A percentile compares a stretch with the other conserved stretches of the same genome.
These are phyloP conservation scores for Hypomecis punctinalis DNA, from an alignment of 2,888 invertebrate species.

Conservation along the genomic window DNA sequence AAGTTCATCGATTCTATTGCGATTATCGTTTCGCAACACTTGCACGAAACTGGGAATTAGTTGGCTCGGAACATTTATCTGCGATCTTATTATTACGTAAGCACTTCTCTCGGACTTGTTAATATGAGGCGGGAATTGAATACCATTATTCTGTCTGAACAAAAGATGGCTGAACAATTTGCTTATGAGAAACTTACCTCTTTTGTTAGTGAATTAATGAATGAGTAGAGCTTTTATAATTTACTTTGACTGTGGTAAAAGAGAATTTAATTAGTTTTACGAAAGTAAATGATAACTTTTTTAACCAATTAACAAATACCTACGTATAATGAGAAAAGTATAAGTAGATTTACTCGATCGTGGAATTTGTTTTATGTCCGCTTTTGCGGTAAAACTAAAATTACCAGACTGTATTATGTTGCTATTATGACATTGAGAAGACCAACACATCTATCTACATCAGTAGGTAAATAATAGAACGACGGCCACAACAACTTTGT, in stretches of 20 bases:
- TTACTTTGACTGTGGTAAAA: not conserved
- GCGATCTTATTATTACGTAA: conserved; percentile 30
- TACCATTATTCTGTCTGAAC: conserved; percentile 28
- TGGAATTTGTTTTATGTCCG: too few species aligned
- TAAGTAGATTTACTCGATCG: too few species aligned
- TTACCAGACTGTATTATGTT: too few species aligned
- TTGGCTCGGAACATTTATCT: conserved; percentile 42
- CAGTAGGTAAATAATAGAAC: too few species aligned
- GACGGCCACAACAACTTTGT: too few species aligned
- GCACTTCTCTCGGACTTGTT: conserved; percentile 29
- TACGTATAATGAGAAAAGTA: too few species aligned
- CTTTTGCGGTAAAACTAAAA: too few species aligned
- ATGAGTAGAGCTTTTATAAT: conserved; percentile 8
- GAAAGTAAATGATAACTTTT: not conserved
- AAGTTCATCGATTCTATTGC: conserved; percentile 78
- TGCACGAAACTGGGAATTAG: conserved; percentile 49
- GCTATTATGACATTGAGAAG: too few species aligned
- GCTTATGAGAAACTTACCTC: conserved; percentile 5
- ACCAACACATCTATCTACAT: too few species aligned
- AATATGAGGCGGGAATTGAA: conserved; percentile 30
- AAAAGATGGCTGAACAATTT: conserved; percentile 20
- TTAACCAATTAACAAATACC: too few species aligned
- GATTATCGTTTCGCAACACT: conserved; percentile 67
- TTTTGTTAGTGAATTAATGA: conserved; percentile 9
- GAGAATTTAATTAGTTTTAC: not conserved